Evolutionary conservation across 2,888 invertebrate species (phyloP).

Genomic region (Nomada flava): DNA sequence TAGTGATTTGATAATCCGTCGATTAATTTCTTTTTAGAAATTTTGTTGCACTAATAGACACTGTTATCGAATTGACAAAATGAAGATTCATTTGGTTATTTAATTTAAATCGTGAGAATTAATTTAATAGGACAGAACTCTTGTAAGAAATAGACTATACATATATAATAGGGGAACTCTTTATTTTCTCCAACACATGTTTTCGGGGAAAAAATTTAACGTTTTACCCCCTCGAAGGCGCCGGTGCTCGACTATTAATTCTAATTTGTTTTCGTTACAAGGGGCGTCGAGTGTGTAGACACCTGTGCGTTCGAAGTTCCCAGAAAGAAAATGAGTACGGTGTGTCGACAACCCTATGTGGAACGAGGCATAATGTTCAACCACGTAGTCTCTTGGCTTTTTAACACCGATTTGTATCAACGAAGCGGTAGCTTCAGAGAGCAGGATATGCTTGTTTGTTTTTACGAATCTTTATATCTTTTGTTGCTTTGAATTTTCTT

Average conservation of each 20-base stretch:
- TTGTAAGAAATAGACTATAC: too few species aligned
- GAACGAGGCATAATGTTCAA: slow-evolving; percentile 44
- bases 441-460: slow-evolving; percentile 52
- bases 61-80: too few species aligned
- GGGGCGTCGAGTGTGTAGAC: slow-evolving; percentile 57
- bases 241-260: slow-evolving; percentile 59
- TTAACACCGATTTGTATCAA: slow-evolving; percentile 44
- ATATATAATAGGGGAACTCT: neutral
- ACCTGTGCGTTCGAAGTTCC: slow-evolving; percentile 65
- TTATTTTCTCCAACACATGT: neutral
- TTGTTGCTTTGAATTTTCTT: slow-evolving; percentile 23
- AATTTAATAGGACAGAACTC: too few species aligned
- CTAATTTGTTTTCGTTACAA: slow-evolving; percentile 68
- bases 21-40: too few species aligned
- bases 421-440: slow-evolving; percentile 39
- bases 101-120: too few species aligned
- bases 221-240: neutral
- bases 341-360: slow-evolving; percentile 46
- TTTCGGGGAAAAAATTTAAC: neutral
- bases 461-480: slow-evolving; percentile 26
- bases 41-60: too few species aligned
- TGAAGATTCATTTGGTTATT: too few species aligned
- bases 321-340: slow-evolving; percentile 51
- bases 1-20: neutral
- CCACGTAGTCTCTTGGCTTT: slow-evolving; percentile 20